Evolutionary conservation across 2,888 invertebrate species (phyloP).

Genomic region (Harmothoe impar): DNA sequence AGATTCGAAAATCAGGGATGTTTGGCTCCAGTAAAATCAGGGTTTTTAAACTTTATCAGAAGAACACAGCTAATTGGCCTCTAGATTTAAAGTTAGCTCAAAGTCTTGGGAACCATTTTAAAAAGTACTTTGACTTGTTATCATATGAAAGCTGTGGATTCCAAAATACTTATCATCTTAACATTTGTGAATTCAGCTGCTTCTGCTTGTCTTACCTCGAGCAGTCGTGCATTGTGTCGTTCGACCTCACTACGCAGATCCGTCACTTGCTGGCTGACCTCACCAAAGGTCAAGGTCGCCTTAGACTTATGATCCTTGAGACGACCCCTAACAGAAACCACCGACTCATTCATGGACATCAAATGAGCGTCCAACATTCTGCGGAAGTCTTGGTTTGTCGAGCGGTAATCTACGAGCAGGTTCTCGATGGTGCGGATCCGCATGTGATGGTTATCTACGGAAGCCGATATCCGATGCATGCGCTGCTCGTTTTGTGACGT

Average conservation of each 20-base stretch:
- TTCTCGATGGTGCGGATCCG: constrained; percentile 65
- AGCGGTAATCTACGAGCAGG: constrained; percentile 55
- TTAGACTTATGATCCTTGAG: constrained; percentile 50
- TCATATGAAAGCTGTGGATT: too few species aligned
- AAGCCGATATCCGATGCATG: constrained; percentile 51
- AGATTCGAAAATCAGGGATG: too few species aligned
- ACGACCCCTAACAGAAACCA: background rate
- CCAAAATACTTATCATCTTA: too few species aligned
- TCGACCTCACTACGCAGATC: constrained; percentile 5
- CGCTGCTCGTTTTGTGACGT: constrained; percentile 60
- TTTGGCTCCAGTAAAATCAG: too few species aligned
- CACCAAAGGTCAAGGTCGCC: constrained; percentile 37
- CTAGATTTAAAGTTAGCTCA: too few species aligned
- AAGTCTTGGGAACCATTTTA: too few species aligned
- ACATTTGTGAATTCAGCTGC: too few species aligned
- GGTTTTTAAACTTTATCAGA: too few species aligned
- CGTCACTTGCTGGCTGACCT: background rate
- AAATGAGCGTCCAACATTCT: constrained; percentile 33
- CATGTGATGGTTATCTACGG: constrained; percentile 66
- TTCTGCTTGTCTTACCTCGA: constrained; percentile 8
- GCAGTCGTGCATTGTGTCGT: background rate
- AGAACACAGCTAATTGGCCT: too few species aligned
- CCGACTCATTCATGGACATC: constrained; percentile 32
- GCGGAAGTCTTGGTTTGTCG: constrained; percentile 41
- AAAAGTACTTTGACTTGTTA: too few species aligned